Conservation (phyloP, 1,140 invertebrate species). For the Eupeodes corollae region DNA sequence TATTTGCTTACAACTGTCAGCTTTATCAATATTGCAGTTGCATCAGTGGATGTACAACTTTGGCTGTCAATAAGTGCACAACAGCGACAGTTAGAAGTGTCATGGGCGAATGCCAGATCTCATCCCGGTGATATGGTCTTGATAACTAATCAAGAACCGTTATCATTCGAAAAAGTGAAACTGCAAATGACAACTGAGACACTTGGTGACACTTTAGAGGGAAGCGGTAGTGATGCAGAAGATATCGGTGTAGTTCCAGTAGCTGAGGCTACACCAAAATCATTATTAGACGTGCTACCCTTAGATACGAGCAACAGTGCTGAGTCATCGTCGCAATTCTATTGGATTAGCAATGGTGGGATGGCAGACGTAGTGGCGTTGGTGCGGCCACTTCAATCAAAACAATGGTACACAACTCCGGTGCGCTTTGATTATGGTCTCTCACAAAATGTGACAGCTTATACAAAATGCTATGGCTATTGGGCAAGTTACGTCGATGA, state of each 20-base stretch:
- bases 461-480: constrained; percentile 27
- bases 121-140: constrained; percentile 18
- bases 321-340: neutral
- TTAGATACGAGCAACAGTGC: neutral
- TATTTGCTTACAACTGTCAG: too few relatives aligned
- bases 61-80: constrained; percentile 33
- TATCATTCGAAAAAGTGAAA: constrained; percentile 16
- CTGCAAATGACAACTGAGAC: neutral
- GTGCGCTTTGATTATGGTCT: constrained; percentile 26
- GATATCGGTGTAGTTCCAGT: neutral
- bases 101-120: constrained; percentile 28
- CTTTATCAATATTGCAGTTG: too few relatives aligned
- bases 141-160: constrained; percentile 19
- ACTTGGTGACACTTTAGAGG: neutral
- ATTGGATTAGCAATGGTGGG: constrained; percentile 27
- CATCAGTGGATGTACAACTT: constrained; percentile 8
- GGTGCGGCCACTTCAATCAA: constrained; percentile 15
- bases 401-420: constrained; percentile 30
- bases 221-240: neutral
- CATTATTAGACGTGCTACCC: neutral
- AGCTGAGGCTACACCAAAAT: neutral
- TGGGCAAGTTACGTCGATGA: constrained; percentile 31
- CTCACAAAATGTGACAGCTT: constrained; percentile 16
- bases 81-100: constrained; percentile 27
- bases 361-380: constrained; percentile 19